Evolutionary conservation across 35 echinoderm and acorn worm genomes (phyloP).

Genomic region (Holothuria glaberrima): DNA sequence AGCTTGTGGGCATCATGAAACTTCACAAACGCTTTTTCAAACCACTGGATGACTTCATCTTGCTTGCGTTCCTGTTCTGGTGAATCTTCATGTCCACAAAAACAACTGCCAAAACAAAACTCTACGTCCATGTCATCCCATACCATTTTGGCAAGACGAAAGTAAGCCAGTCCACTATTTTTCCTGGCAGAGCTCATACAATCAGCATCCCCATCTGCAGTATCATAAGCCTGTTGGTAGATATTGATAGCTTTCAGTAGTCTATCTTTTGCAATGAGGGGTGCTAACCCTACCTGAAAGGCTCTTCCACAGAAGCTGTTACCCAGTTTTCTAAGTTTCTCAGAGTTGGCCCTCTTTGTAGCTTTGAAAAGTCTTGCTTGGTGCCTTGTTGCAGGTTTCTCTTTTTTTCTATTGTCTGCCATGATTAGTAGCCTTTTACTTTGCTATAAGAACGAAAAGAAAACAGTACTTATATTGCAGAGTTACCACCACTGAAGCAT

Average conservation of each 20-base stretch:
- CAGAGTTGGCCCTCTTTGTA: not conserved
- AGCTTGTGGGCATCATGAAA: slow-evolving; percentile 9
- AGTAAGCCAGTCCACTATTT: slow-evolving; percentile 2
- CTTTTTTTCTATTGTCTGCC: too few species aligned
- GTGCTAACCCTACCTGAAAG: slow-evolving; percentile 3
- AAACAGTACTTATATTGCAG: too few species aligned
- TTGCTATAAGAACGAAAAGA: too few species aligned
- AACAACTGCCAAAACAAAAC: not conserved
- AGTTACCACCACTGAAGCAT: too few species aligned
- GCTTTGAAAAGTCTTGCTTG: not conserved
- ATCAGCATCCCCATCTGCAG: not conserved
- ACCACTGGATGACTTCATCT: not conserved
- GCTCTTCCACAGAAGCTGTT: not conserved
- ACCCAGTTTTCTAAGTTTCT: not conserved
- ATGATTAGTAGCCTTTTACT: too few species aligned
- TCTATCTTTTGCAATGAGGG: not conserved
- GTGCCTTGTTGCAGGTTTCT: not conserved
- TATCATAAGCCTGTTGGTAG: not conserved
- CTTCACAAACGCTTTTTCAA: not conserved
- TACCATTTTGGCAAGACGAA: not conserved
- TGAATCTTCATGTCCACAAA: not conserved
- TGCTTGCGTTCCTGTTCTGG: not conserved
- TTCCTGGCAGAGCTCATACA: slow-evolving; percentile 9
- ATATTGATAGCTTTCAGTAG: not conserved
- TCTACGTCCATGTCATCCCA: not conserved